Conservation (phyloP, 2,797 vertebrate genomes). For the Glossophaga mutica region DNA sequence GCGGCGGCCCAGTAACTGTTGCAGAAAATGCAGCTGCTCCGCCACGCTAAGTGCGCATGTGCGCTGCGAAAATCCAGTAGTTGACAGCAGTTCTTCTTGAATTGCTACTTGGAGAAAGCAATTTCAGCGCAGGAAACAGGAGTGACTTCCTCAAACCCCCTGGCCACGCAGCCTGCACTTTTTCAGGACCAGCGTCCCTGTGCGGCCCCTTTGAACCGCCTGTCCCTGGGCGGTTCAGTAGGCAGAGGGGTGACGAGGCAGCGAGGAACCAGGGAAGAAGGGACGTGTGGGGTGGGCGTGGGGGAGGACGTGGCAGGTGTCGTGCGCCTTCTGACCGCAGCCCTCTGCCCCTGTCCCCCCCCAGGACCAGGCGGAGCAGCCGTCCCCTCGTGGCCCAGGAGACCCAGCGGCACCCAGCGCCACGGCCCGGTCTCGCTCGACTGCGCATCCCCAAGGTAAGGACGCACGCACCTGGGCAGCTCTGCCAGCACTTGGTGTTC, state of each 20-base stretch:
- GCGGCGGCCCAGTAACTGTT: background rate
- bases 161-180: background rate
- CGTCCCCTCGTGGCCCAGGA: conserved; percentile 85
- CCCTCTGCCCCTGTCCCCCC: conserved; percentile 76
- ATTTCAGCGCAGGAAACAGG: background rate
- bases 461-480: accelerated
- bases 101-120: background rate
- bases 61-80: background rate
- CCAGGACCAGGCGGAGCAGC: conserved; percentile 92
- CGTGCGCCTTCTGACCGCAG: background rate
- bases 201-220: background rate
- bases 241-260: background rate
- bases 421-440: conserved; percentile 84
- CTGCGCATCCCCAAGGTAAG: conserved; percentile 90
- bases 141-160: background rate
- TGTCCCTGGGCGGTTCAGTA: too few species aligned
- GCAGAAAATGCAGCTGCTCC: background rate
- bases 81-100: background rate
- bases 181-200: background rate
- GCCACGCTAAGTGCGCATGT: background rate
- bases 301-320: background rate
- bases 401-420: conserved; percentile 87
- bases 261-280: background rate
- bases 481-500: accelerated
- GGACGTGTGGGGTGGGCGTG: background rate